Conservation (phyloP, 2,113 vertebrate species). For the Halichoeres trimaculatus region DNA sequence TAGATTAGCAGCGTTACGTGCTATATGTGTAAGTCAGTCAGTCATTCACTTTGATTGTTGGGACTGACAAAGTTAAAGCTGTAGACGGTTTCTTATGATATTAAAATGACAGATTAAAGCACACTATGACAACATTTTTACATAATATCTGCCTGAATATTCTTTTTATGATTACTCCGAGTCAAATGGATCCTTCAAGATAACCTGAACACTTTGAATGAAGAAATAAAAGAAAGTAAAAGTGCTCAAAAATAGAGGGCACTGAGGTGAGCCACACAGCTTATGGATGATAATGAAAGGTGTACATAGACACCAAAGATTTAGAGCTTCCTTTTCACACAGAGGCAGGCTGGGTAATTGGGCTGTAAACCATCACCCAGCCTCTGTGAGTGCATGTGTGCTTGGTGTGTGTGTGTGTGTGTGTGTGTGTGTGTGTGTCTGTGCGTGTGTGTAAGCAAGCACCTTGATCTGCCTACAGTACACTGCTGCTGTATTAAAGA, state of each 20-base stretch:
- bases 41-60: too few species aligned
- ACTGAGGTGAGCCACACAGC: conserved; percentile 6
- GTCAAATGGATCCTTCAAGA: background rate
- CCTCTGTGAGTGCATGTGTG: too few species aligned
- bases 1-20: too few species aligned
- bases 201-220: background rate
- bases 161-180: background rate
- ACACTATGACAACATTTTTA: too few species aligned
- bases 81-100: too few species aligned
- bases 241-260: background rate
- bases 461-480: conserved; percentile 26
- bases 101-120: too few species aligned
- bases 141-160: too few species aligned
- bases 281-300: conserved; percentile 1
- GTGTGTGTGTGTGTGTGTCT: conserved; percentile 31
- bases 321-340: conserved; percentile 52
- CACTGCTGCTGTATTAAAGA: conserved; percentile 43
- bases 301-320: conserved; percentile 52
- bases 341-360: conserved; percentile 70
- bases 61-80: too few species aligned
- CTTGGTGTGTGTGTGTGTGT: conserved; percentile 15
- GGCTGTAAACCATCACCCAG: conserved; percentile 59
- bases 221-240: background rate
- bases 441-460: conserved; percentile 9
- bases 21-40: too few species aligned